Percentiles rank a stretch among this genome's conserved stretches.
These are phyloP conservation scores for Oryctes rhinoceros DNA, from an alignment of 1,140 invertebrate species.

Conservation along the genomic window DNA sequence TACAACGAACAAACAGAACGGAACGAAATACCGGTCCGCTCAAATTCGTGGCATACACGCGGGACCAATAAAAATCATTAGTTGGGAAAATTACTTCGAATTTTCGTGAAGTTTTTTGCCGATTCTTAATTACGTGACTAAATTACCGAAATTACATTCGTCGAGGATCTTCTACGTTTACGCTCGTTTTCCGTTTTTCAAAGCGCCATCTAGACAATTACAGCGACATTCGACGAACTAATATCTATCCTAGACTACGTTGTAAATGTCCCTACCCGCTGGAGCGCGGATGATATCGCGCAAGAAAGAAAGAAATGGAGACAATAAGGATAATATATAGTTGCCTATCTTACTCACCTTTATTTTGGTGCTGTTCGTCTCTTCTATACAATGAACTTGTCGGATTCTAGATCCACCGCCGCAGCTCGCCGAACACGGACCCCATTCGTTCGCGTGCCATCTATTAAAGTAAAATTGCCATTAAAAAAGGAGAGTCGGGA, in stretches of 20 bases:
- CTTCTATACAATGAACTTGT: slow-evolving; percentile 81
- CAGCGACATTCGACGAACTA: slow-evolving; percentile 9
- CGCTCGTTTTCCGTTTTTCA: neutral
- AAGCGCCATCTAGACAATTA: neutral
- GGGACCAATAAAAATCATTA: slow-evolving; percentile 39
- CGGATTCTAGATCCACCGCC: slow-evolving; percentile 81
- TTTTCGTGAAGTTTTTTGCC: slow-evolving; percentile 18
- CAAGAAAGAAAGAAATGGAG: slow-evolving; percentile 14
- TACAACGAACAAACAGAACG: no score
- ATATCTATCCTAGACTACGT: neutral
- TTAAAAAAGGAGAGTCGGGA: neutral
- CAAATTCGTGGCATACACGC: neutral
- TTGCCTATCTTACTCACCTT: slow-evolving; percentile 66
- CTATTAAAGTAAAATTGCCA: slow-evolving; percentile 64
- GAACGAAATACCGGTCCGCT: neutral
- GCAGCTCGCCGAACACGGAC: slow-evolving; percentile 81
- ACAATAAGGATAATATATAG: slow-evolving; percentile 18
- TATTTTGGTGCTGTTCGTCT: slow-evolving; percentile 72
- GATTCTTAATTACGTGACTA: slow-evolving; percentile 39
- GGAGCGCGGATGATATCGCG: neutral
- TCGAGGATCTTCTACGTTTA: neutral
- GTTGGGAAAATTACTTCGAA: neutral
- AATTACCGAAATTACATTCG: slow-evolving; percentile 15
- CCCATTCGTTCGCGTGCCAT: slow-evolving; percentile 91
- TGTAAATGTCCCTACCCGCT: neutral